phyloP scores from a whole-genome alignment of 1,140 invertebrate species.

The Drosophila parabipectinata region DNA sequence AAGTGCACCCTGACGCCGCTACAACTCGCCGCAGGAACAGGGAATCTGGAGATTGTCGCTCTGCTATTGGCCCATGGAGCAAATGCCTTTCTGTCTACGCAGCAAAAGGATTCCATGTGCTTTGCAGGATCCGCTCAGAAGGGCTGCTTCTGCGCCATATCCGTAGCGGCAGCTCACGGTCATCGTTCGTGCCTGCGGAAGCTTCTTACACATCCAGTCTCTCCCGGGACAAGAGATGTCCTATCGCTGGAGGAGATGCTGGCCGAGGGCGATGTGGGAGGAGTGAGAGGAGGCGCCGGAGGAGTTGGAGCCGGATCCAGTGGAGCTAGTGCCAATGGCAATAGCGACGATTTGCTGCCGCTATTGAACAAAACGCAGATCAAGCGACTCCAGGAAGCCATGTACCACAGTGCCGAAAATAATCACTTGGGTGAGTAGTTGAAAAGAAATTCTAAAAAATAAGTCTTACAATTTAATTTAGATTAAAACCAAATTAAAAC shows the following conservation, averaged over 20 bases:
- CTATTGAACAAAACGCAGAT: slow-evolving; percentile 92
- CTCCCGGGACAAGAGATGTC: slow-evolving; percentile 88
- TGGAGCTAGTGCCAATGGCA: slow-evolving; percentile 19
- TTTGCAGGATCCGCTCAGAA: slow-evolving; percentile 93
- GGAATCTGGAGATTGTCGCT: slow-evolving; percentile 92
- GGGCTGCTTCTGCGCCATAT: slow-evolving; percentile 93
- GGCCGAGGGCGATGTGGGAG: slow-evolving; percentile 89
- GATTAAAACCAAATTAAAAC: not conserved
- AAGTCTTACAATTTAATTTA: not conserved
- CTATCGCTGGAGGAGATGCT: slow-evolving; percentile 95
- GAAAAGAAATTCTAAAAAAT: not conserved
- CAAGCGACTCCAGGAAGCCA: slow-evolving; percentile 94
- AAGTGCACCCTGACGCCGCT: slow-evolving; percentile 94
- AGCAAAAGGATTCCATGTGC: slow-evolving; percentile 92
- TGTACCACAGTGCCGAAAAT: slow-evolving; percentile 96
- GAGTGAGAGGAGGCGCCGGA: slow-evolving; percentile 15
- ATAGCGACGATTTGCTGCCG: slow-evolving; percentile 79
- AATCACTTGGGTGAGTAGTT: slow-evolving; percentile 90
- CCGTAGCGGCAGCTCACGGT: slow-evolving; percentile 94
- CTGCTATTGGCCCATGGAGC: slow-evolving; percentile 92
- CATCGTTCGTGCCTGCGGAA: slow-evolving; percentile 91
- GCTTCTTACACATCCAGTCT: slow-evolving; percentile 90
- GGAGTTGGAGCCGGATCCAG: slow-evolving; percentile 4
- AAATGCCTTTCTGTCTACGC: slow-evolving; percentile 93
- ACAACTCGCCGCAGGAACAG: slow-evolving; percentile 92